Evolutionary conservation across 2,888 invertebrate species (phyloP).

Genomic region (Acronicta alni): DNA sequence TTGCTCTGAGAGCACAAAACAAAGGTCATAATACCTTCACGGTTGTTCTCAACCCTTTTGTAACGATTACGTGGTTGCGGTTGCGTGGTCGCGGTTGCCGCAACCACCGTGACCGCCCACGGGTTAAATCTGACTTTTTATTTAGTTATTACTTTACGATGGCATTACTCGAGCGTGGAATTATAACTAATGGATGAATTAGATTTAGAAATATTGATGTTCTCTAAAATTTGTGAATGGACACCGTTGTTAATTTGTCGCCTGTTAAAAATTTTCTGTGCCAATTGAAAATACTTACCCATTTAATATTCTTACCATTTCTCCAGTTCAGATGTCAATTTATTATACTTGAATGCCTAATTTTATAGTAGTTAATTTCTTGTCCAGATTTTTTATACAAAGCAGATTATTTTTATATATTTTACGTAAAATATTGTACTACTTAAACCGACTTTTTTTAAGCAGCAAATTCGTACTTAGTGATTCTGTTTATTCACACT

Average conservation of each 20-base stretch:
- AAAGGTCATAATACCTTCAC: conserved; percentile 32
- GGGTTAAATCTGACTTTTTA: conserved; percentile 23
- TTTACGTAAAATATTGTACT: no score
- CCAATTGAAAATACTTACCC: not conserved
- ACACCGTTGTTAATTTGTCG: not conserved
- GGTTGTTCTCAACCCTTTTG: conserved; percentile 44
- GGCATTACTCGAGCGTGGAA: conserved; percentile 30
- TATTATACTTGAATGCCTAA: no score
- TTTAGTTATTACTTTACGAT: conserved; percentile 24
- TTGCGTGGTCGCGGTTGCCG: conserved; percentile 26
- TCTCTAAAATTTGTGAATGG: conserved; percentile 7
- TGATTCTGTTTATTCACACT: no score
- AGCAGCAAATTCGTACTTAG: no score
- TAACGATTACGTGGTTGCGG: conserved; percentile 35
- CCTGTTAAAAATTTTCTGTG: not conserved
- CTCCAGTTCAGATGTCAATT: no score
- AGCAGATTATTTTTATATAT: no score
- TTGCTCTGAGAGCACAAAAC: conserved; percentile 4
- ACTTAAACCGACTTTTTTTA: no score
- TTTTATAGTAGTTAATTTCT: no score
- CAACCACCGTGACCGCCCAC: conserved; percentile 41
- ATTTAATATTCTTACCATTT: no score
- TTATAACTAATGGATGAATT: conserved; percentile 8
- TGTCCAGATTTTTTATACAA: no score
- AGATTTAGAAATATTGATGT: conserved; percentile 5